Evolutionary conservation across 2,797 vertebrate species (phyloP), one percentile per base, ranked within the genome.

Genomic region (Craterocephalus amniculus): DNA sequence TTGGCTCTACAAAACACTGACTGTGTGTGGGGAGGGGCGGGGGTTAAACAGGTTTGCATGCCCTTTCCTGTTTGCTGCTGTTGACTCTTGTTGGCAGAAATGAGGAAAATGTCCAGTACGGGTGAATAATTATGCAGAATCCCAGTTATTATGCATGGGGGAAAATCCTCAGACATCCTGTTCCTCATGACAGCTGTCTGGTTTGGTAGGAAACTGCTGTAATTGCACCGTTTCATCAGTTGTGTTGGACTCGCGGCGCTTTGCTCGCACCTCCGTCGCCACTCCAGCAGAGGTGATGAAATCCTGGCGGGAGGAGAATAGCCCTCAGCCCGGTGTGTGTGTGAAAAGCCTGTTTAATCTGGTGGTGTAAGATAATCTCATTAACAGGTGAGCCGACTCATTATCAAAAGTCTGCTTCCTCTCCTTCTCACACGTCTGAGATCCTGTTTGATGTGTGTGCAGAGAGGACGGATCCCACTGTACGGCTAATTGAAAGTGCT

Each of bases 351-450:
- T 3, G 9, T 79, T 88, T 90, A 89, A 91, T 92, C 91, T 91
- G 83, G 61, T 90, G 92, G 92, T 91, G 87, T 83, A 70, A 35
- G 55, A 74, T 93, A 90, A 95, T 94, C 89, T 84, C 84, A 92
- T 94, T 91, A 93, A 78, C 91, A 93, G 90, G 89, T 90, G 90
- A 87, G 77, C 72, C 48, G 74, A 85, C 64, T 93, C 87, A 78
- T 83, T 81, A 91, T 87, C 73, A 54, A 64, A 83, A 79, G 72
- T 63, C 67, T 3, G 77, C 71, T 80, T 68, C 6, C 29, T 14
- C 36, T 38, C 20, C 40, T 43, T 43, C 20, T 43, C 43, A 58
- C 61, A 56, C 62, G 54, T 78, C 52, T 2, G 74, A 74, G 58
- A 61, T 59, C 22, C 4, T 48, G 76, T 88, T 83, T 87, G 84